Conservation (phyloP, 2,888 invertebrate species). For the Spatulosminthurus flaviceps region DNA sequence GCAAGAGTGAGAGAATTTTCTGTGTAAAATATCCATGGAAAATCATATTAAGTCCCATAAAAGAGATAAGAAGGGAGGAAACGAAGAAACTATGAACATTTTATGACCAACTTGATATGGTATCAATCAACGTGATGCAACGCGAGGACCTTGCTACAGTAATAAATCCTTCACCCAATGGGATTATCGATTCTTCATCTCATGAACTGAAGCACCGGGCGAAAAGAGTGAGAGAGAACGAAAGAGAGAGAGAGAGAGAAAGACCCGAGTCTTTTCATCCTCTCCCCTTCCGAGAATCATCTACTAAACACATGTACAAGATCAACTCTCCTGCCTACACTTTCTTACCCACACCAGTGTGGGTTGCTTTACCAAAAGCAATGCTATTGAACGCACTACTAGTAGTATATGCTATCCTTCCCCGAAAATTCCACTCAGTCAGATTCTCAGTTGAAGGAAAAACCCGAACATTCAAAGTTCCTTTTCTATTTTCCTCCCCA, state of each 20-base stretch:
- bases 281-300: constrained; percentile 33
- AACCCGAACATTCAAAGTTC: constrained; percentile 25
- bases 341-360: neutral
- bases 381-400: no score
- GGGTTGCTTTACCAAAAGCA: no score
- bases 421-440: neutral
- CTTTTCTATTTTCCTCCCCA: constrained; percentile 10
- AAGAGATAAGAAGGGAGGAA: constrained; percentile 41
- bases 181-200: constrained; percentile 52
- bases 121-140: constrained; percentile 48
- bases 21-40: constrained; percentile 45
- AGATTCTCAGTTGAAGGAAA: neutral
- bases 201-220: constrained; percentile 41
- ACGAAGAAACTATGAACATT: constrained; percentile 42
- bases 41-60: constrained; percentile 45
- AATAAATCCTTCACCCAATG: constrained; percentile 50
- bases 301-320: constrained; percentile 18
- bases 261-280: constrained; percentile 37
- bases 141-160: constrained; percentile 42
- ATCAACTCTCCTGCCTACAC: neutral
- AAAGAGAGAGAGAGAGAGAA: neutral
- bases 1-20: neutral
- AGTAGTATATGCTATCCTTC: neutral
- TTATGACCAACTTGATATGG: constrained; percentile 47
- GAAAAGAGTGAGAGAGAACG: constrained; percentile 22